These are phyloP conservation scores for Luscinia luscinia DNA, from an alignment of 2,797 vertebrate genomes.

Conservation along the genomic window DNA sequence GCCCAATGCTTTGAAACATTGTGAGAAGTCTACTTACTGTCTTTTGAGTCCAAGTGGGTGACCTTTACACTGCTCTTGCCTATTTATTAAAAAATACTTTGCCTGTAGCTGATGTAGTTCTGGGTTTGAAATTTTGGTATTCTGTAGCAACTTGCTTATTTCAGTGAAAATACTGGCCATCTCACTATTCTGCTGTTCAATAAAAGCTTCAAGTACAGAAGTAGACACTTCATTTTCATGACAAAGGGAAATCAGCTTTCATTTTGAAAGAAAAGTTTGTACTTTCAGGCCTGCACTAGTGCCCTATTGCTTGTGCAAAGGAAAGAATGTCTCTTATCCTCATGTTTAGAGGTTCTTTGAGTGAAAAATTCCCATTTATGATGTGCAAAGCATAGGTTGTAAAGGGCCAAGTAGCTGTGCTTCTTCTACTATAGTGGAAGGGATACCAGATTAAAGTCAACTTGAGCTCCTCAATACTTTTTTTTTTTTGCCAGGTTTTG, in stretches of 20 bases:
- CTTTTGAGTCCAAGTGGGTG: not conserved
- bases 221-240: not conserved
- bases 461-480: not conserved
- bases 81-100: not conserved
- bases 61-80: not conserved
- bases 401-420: not conserved
- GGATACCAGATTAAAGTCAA: fast-evolving
- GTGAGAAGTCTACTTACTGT: not conserved
- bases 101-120: not conserved
- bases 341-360: not conserved
- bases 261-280: not conserved
- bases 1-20: not conserved
- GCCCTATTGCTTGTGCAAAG: not conserved
- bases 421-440: not conserved
- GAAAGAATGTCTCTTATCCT: not conserved
- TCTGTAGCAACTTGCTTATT: not conserved
- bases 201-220: not conserved
- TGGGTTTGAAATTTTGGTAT: not conserved
- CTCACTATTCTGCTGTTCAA: not conserved
- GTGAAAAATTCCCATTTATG: not conserved
- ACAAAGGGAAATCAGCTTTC: not conserved
- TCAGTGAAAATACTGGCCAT: not conserved
- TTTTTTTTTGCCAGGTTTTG: not conserved
- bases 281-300: not conserved
- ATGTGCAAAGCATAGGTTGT: not conserved